Conservation (phyloP, 2,113 vertebrate species). For the Falco punctatus region DNA sequence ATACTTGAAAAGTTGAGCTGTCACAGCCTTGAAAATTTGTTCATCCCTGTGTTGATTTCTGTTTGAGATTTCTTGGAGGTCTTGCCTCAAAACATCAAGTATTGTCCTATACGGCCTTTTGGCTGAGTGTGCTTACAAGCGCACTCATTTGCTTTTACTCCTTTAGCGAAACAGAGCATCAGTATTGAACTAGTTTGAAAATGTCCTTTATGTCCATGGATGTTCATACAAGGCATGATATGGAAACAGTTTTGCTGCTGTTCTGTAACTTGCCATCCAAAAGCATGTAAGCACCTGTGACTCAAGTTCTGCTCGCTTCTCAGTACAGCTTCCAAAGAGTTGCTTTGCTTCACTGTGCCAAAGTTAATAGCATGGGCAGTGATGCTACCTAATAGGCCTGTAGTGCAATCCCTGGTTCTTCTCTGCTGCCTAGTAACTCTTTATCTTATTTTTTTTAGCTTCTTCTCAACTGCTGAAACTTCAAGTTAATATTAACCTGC, state of each 20-base stretch:
- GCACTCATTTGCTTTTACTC: rapidly evolving
- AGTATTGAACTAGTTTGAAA: not conserved
- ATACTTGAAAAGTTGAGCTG: not conserved
- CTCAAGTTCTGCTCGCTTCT: not conserved
- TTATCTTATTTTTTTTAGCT: not conserved
- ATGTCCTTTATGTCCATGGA: rapidly evolving
- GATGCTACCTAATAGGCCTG: rapidly evolving
- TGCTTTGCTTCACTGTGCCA: not conserved
- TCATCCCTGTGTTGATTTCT: not conserved
- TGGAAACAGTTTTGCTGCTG: not conserved
- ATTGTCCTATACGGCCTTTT: not conserved
- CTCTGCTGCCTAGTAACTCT: not conserved
- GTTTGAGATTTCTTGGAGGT: not conserved
- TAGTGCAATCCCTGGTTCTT: not conserved
- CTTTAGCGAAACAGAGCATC: not conserved
- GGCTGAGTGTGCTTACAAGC: not conserved
- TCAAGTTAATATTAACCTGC: not conserved
- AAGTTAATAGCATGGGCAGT: too few relatives aligned
- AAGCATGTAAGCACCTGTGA: not conserved
- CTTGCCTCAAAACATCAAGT: not conserved
- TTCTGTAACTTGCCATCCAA: not conserved
- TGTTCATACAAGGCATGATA: not conserved
- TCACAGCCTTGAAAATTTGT: not conserved
- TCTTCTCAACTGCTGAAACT: not conserved
- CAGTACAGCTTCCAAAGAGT: rapidly evolving